Conservation (phyloP, 1,140 invertebrate genomes). For the Helicoverpa armigera region DNA sequence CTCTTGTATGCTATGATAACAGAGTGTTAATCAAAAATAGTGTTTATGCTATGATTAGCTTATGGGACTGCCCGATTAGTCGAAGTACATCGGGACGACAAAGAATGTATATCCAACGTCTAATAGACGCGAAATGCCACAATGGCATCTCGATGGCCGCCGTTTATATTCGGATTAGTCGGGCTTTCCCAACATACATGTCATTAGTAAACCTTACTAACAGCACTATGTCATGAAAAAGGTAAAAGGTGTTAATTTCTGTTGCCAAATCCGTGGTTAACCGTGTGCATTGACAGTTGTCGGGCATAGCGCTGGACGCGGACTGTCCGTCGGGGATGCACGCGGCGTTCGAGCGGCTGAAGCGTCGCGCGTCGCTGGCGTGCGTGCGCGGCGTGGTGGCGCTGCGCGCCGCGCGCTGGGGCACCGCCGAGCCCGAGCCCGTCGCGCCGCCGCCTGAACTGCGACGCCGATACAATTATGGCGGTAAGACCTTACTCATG, state of each 20-base stretch:
- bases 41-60: neutral
- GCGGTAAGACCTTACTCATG: neutral
- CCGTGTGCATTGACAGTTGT: constrained; percentile 66
- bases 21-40: neutral
- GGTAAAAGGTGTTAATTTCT: neutral
- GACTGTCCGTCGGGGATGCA: constrained; percentile 80
- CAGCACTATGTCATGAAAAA: neutral
- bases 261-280: neutral
- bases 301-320: constrained; percentile 83
- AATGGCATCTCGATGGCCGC: too few species aligned
- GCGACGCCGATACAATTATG: constrained; percentile 52
- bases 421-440: constrained; percentile 70
- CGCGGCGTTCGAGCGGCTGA: constrained; percentile 78
- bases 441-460: constrained; percentile 52
- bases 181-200: neutral
- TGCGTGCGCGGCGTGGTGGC: constrained; percentile 75
- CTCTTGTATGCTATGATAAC: neutral
- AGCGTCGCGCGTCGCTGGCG: constrained; percentile 67
- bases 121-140: too few species aligned
- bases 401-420: constrained; percentile 81
- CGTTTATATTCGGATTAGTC: neutral
- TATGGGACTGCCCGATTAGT: neutral
- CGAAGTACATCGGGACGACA: neutral
- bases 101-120: neutral
- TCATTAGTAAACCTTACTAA: neutral